Base-by-base conservation (phyloP, 2,888 invertebrate species). In the Germaria angustata region DNA sequence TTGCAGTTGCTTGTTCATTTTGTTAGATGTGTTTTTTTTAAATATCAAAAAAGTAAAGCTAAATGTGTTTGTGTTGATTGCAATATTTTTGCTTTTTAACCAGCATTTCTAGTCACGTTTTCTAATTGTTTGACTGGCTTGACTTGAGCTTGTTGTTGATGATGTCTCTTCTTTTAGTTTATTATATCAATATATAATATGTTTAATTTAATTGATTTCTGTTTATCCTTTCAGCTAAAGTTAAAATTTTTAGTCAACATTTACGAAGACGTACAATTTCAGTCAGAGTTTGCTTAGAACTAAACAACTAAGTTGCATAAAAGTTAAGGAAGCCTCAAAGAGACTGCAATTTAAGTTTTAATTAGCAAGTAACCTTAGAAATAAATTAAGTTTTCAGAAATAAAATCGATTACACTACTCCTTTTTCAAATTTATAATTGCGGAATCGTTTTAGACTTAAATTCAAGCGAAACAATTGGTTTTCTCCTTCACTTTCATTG, bases 101-200 rank as follows among this genome's bases (percentile, higher is more conserved):
- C 39, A 68, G 13, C 39, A 41, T 66, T 55, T 72, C 22, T n/a
- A 78, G 81, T 81, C 78, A 81, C 81, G 81, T 78, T 81, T 78
- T 68, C 17, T 53, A 68, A 73, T 77, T 77, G 46, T 55, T 34
- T 72, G 44, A 77, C 32, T 72, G 61, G 39, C 36, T 57, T 63
- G 65, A 36, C 63, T 66, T 61, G 13, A 32, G 76, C 24, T 53
- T 76, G 53, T 46, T 41, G 28, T 22, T 66, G 34, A 57, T 49
- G 75, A 61, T 79, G 65, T 5, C 51, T 66, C 80, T 76, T 66
- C 51, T 44, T 55, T 68, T 39, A 32, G 44, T 46, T 41, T 41
- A n/a, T n/a, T n/a, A 2, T 41, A n/a, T 9, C 11, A 22, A 53
- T 46, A 65, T 8, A 32, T 41, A 72, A 57, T 36, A 63, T 20